These are phyloP conservation scores for Trichomalopsis sarcophagae DNA, from an alignment of 1,140 invertebrate species.

Conservation along the genomic window DNA sequence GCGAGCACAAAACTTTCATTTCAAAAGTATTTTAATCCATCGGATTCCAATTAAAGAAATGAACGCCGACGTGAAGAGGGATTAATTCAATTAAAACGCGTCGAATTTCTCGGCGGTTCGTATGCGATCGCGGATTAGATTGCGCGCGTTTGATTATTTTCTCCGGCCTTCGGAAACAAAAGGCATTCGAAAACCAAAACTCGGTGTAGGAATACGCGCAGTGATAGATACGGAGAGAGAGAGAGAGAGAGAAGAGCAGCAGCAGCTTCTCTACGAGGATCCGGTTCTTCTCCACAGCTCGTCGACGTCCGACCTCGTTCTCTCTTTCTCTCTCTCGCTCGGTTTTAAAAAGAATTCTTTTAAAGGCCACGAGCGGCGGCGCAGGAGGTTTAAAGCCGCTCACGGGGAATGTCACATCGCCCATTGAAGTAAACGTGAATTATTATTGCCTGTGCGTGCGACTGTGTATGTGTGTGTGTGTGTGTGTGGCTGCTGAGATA, in stretches of 20 bases:
- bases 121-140: not conserved
- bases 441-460: slow-evolving; percentile 13
- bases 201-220: not conserved
- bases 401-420: slow-evolving; percentile 1
- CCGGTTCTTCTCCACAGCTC: not conserved
- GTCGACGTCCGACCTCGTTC: not conserved
- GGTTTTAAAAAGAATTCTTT: not conserved
- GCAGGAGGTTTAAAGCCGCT: not conserved
- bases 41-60: not conserved
- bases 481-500: not conserved
- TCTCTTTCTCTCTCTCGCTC: not conserved
- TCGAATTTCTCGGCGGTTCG: slow-evolving; percentile 6
- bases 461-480: too few relatives aligned
- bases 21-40: slow-evolving; percentile 15
- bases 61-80: not conserved
- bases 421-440: slow-evolving; percentile 34
- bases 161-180: not conserved
- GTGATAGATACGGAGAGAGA: not conserved
- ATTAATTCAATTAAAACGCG: slow-evolving; percentile 19
- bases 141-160: not conserved
- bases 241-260: not conserved
- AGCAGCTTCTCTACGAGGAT: not conserved
- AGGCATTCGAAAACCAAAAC: not conserved
- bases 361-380: not conserved
- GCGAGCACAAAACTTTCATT: slow-evolving; percentile 21